Evolutionary conservation across 2,888 invertebrate species (phyloP).

Genomic region (Eumerus sabulonum): DNA sequence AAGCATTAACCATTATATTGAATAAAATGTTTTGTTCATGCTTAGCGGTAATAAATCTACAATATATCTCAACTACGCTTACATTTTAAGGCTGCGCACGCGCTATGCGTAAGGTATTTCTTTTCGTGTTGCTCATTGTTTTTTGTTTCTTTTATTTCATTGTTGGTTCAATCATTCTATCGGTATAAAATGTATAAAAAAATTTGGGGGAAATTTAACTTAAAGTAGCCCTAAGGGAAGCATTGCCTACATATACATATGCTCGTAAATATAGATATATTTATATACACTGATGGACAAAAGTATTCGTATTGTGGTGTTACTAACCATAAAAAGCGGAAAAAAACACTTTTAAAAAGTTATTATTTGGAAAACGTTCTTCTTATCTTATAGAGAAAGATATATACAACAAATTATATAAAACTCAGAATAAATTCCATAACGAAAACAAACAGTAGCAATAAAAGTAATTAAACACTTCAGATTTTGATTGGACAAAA

Average conservation of each 20-base stretch:
- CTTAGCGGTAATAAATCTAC: slow-evolving; percentile 42
- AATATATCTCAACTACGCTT: slow-evolving; percentile 30
- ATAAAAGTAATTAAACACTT: too few relatives aligned
- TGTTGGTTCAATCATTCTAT: not conserved
- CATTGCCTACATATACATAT: slow-evolving; percentile 28
- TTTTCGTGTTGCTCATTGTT: slow-evolving; percentile 31
- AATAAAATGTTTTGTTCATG: slow-evolving; percentile 23
- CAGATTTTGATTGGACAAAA: too few relatives aligned
- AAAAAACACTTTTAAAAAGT: too few relatives aligned
- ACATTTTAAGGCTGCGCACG: slow-evolving; percentile 45
- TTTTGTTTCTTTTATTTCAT: not conserved
- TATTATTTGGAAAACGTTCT: too few relatives aligned
- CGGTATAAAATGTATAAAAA: slow-evolving; percentile 47
- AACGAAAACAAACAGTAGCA: too few relatives aligned
- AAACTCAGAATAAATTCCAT: too few relatives aligned
- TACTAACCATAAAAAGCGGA: too few relatives aligned
- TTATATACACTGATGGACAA: too few relatives aligned
- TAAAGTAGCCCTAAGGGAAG: slow-evolving; percentile 41
- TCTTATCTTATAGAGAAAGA: too few relatives aligned
- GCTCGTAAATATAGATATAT: not conserved
- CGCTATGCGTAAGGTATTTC: slow-evolving; percentile 34
- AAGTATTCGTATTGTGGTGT: too few relatives aligned
- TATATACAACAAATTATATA: too few relatives aligned
- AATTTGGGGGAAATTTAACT: slow-evolving; percentile 34
- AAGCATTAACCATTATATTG: slow-evolving; percentile 26